phyloP scores from a whole-genome alignment of 2,888 invertebrate genomes.

The Thalpophila matura region DNA sequence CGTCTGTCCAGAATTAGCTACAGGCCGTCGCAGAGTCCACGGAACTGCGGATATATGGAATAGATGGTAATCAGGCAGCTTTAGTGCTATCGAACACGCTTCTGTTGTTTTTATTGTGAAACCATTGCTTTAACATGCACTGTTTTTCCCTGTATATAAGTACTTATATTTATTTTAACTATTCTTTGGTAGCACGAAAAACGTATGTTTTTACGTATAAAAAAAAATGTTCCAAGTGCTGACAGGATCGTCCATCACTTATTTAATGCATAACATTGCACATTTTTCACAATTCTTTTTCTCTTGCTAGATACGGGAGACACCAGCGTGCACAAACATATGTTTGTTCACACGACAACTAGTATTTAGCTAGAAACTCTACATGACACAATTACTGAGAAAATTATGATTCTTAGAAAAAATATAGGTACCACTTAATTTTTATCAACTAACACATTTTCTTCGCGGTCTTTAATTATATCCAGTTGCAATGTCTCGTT shows the following conservation, averaged over 20 bases:
- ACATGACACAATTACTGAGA: slow-evolving; percentile 45
- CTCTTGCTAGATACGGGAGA: slow-evolving; percentile 15
- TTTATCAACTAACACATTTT: slow-evolving; percentile 45
- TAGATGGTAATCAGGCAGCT: slow-evolving; percentile 29
- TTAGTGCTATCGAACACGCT: slow-evolving; percentile 36
- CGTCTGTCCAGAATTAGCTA: slow-evolving; percentile 23
- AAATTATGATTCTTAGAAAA: slow-evolving; percentile 39
- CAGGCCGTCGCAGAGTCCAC: slow-evolving; percentile 3
- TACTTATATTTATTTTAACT: too few relatives aligned
- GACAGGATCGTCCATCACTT: slow-evolving; percentile 29
- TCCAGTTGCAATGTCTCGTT: slow-evolving; percentile 39
- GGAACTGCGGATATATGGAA: slow-evolving; percentile 32
- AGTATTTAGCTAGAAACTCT: slow-evolving; percentile 43
- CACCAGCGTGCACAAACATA: slow-evolving; percentile 17
- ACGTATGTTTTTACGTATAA: too few relatives aligned
- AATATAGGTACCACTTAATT: slow-evolving; percentile 18
- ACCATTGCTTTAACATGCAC: slow-evolving; percentile 7
- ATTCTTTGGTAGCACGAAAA: too few relatives aligned
- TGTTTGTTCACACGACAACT: slow-evolving; percentile 30
- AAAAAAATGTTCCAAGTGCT: slow-evolving; percentile 4
- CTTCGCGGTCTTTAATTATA: slow-evolving; percentile 51
- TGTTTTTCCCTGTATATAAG: neutral
- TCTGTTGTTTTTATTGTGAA: slow-evolving; percentile 31
- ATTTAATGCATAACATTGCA: slow-evolving; percentile 19
- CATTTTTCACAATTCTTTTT: slow-evolving; percentile 27